Evolutionary conservation across 2,888 invertebrate genomes (phyloP).

Genomic region (Megaustenia siamemsis): DNA sequence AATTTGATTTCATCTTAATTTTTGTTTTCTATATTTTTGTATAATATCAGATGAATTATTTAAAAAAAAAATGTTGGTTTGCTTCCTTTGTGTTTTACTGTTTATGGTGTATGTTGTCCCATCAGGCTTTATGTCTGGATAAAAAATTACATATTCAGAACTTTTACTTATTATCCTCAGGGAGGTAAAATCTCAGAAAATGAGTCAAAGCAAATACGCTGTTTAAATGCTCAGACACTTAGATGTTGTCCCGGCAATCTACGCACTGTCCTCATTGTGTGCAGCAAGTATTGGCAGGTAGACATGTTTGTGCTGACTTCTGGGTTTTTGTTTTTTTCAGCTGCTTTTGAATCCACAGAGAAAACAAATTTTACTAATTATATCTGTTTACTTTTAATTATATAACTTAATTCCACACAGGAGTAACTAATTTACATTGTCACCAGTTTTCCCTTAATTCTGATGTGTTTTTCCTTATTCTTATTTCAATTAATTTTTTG

Average conservation of each 20-base stretch:
- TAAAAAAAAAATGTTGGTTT: not conserved
- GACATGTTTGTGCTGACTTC: slow-evolving; percentile 34
- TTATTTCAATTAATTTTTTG: too few relatives aligned
- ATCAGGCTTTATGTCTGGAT: not conserved
- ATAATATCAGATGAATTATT: not conserved
- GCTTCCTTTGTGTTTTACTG: not conserved
- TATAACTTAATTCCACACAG: too few relatives aligned
- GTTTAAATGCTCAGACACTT: slow-evolving; percentile 93
- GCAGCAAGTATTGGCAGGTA: slow-evolving; percentile 97
- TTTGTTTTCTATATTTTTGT: not conserved
- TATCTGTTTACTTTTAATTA: too few relatives aligned
- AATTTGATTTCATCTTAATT: not conserved
- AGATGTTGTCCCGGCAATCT: slow-evolving; percentile 97
- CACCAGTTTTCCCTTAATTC: too few relatives aligned
- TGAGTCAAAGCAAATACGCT: slow-evolving; percentile 97
- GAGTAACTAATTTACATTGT: too few relatives aligned
- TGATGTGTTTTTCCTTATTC: too few relatives aligned
- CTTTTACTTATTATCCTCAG: slow-evolving; percentile 18
- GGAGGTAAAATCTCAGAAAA: slow-evolving; percentile 87
- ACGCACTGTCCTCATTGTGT: slow-evolving; percentile 96
- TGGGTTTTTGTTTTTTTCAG: not conserved
- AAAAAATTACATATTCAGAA: not conserved
- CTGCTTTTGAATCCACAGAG: too few relatives aligned
- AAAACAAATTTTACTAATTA: too few relatives aligned
- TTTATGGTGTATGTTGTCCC: not conserved